Conservation (phyloP, 2,888 invertebrate genomes). For the Spialia ferax region DNA sequence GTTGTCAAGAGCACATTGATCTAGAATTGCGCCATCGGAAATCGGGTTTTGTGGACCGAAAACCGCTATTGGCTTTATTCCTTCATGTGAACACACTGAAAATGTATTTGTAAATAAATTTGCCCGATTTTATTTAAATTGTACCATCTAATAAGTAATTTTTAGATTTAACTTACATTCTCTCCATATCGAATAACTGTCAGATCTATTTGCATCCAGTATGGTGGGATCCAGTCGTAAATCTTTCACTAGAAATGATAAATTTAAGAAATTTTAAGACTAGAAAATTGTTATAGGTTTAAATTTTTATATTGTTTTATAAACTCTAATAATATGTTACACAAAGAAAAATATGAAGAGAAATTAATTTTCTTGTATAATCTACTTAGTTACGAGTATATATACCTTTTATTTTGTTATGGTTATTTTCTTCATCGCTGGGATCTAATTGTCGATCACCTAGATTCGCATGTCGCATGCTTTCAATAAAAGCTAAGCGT, state of each 20-base stretch:
- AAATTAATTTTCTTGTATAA: too few relatives aligned
- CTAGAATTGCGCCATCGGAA: conserved; percentile 68
- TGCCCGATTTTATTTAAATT: too few relatives aligned
- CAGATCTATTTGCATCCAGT: conserved; percentile 59
- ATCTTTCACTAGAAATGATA: conserved; percentile 42
- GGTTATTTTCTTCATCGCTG: conserved; percentile 35
- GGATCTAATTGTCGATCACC: conserved; percentile 47
- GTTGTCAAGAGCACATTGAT: conserved; percentile 69
- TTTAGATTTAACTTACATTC: conserved; percentile 60
- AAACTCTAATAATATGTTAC: too few relatives aligned
- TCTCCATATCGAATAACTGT: conserved; percentile 74
- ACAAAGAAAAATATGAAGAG: too few relatives aligned
- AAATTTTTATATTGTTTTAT: too few relatives aligned
- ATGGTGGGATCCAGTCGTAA: conserved; percentile 61
- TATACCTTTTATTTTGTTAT: conserved; percentile 4
- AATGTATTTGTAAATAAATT: background rate
- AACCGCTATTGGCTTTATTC: conserved; percentile 66
- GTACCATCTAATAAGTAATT: background rate
- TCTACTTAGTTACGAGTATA: too few relatives aligned
- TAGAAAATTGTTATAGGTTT: too few relatives aligned
- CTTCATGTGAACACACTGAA: conserved; percentile 68
- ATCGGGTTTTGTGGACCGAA: conserved; percentile 74
- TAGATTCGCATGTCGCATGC: conserved; percentile 60
- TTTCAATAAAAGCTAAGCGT: conserved; percentile 70
- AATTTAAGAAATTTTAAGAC: too few relatives aligned